These are phyloP conservation scores for Xenus cinereus DNA, from an alignment of 2,113 vertebrate genomes.

Conservation along the genomic window DNA sequence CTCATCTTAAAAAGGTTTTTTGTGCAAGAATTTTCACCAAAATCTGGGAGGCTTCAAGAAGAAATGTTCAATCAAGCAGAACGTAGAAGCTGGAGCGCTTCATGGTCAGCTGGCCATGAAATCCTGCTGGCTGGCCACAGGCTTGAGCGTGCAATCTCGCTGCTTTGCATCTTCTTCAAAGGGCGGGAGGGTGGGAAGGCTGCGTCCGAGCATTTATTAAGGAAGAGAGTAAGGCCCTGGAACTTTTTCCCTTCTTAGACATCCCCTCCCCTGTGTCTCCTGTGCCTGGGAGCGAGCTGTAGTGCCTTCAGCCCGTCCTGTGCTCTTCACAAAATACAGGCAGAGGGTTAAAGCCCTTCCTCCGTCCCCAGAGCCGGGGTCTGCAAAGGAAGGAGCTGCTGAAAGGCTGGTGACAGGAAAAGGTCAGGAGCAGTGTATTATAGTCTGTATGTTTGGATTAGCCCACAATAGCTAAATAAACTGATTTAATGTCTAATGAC, in stretches of 20 bases:
- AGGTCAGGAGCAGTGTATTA: constrained; percentile 15
- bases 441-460: constrained; percentile 19
- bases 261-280: neutral
- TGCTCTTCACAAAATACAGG: neutral
- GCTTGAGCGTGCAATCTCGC: neutral
- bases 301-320: neutral
- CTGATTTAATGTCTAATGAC: constrained; percentile 44
- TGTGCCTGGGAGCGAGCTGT: neutral
- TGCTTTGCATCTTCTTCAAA: neutral
- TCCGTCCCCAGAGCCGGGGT: neutral
- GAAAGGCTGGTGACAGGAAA: neutral
- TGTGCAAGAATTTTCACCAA: neutral
- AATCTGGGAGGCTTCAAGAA: neutral
- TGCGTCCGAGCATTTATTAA: neutral
- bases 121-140: neutral
- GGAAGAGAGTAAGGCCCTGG: neutral
- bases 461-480: constrained; percentile 33
- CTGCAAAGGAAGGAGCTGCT: neutral
- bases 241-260: neutral
- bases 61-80: neutral
- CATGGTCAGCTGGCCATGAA: neutral
- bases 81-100: neutral
- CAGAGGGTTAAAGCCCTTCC: neutral
- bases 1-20: neutral
- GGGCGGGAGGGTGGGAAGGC: neutral